Evolutionary conservation across 2,797 vertebrate genomes (phyloP).

Genomic region (Hypotaenidia okinawae): DNA sequence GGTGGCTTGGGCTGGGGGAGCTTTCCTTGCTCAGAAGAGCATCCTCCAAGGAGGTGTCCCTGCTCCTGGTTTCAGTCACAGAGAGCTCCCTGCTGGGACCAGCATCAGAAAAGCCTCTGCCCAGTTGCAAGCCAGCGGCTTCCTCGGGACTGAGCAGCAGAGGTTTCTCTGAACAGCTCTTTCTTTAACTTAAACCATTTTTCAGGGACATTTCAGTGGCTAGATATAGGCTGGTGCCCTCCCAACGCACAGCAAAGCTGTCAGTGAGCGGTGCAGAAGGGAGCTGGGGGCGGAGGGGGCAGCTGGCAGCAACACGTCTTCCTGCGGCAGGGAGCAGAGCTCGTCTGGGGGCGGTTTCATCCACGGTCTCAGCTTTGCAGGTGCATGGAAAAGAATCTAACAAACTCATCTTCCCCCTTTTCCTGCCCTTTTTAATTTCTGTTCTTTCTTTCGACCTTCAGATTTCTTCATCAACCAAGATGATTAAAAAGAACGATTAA

Average conservation of each 20-base stretch:
- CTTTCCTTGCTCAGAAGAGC: not conserved
- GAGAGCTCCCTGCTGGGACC: not conserved
- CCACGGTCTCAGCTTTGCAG: not conserved
- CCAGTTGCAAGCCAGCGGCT: not conserved
- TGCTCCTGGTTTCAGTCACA: rapidly evolving
- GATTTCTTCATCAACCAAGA: not conserved
- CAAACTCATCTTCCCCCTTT: not conserved
- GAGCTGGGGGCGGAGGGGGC: not conserved
- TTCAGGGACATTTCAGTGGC: not conserved
- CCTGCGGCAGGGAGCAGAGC: not conserved
- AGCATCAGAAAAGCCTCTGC: not conserved
- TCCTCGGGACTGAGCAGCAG: not conserved
- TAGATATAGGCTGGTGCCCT: not conserved
- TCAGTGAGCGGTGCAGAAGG: rapidly evolving
- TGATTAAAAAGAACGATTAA: not conserved
- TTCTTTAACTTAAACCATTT: not conserved
- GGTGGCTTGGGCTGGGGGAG: rapidly evolving
- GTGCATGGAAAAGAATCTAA: not conserved
- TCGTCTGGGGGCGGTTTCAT: rapidly evolving
- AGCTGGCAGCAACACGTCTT: rapidly evolving
- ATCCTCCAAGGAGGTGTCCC: not conserved
- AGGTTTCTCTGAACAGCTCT: not conserved
- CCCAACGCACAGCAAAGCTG: rapidly evolving
- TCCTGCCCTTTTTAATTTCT: not conserved
- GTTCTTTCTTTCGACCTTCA: not conserved